These are phyloP conservation scores for Phengaris arion DNA, from an alignment of 2,888 invertebrate genomes.

Conservation along the genomic window DNA sequence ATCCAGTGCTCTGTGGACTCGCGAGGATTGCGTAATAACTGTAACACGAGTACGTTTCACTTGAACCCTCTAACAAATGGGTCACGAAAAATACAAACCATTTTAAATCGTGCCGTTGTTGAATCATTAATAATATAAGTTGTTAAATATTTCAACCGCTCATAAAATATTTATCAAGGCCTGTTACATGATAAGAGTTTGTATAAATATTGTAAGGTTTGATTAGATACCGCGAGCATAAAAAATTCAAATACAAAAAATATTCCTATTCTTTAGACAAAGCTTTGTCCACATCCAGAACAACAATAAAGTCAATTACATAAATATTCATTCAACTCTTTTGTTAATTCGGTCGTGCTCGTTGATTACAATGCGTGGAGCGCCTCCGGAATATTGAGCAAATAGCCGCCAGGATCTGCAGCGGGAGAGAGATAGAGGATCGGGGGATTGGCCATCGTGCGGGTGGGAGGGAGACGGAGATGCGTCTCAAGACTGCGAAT, in stretches of 20 bases:
- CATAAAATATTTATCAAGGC: neutral
- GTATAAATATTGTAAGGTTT: neutral
- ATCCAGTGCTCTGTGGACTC: constrained; percentile 8
- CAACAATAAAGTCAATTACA: constrained; percentile 1
- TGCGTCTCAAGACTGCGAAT: constrained; percentile 79
- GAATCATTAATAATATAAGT: neutral
- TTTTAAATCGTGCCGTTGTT: constrained; percentile 4
- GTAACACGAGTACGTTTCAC: constrained; percentile 11
- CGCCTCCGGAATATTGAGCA: constrained; percentile 73
- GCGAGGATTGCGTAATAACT: constrained; percentile 15
- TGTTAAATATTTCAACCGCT: constrained; percentile 13
- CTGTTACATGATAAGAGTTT: neutral
- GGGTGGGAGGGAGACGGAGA: constrained; percentile 59
- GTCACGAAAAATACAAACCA: constrained; percentile 12
- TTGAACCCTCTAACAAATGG: constrained; percentile 10
- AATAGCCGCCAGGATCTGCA: constrained; percentile 63
- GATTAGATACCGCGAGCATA: too few species aligned
- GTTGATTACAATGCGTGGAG: constrained; percentile 58
- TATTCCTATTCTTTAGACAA: neutral
- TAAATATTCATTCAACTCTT: constrained; percentile 22
- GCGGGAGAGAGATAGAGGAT: constrained; percentile 54
- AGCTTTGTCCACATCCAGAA: neutral
- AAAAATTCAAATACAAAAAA: neutral
- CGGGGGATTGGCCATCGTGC: constrained; percentile 36
- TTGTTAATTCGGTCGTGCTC: constrained; percentile 43